Evolutionary conservation across 2,113 vertebrate species (phyloP), one percentile per base, ranked within the genome.

Genomic region (Bubo scandiacus): DNA sequence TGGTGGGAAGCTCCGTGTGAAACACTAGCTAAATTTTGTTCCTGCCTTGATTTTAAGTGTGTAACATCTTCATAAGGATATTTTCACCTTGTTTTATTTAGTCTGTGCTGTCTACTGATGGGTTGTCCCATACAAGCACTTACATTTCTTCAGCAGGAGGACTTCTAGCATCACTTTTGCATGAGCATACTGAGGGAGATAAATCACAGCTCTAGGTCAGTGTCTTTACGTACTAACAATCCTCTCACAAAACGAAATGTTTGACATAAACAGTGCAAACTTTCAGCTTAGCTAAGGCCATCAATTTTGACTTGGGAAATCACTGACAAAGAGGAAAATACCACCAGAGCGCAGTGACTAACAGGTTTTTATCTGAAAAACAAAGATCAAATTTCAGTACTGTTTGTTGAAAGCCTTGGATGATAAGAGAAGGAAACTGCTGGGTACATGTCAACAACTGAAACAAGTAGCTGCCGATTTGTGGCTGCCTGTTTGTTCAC

Each of bases 321-420:
- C 78, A 95, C 62, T 54, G 45, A 38, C 55, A 78, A 79, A 81
- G 58, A 93, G 58, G 70, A 73, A 87, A 94, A 75, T 32, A 90
- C 58, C 71, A 77, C 36, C 70, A 81, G 34, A 42, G 45, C 17
- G 1, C 63, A 83, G 47, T 61, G 86, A 91, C 61, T 85, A 94
- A 96, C 62, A 91, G 26, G 49, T 66, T 97, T 96, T 49, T 42
- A 84, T 72, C 84, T 63, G 66, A 88, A 90, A 92, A 95, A 70
- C 51, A 86, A 78, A 88, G 74, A 85, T 87, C 62, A 52, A 66
- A 80, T 73, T 85, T 96, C 86, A 79, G 22, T 47, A 19, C 16
- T n/a, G 9, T 65, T 79, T 88, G 70, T 38, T 77, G 36, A 75
- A 92, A 81, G 88, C 47, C 58, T 18, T 5, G 11, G 54, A 54